A percentile compares a stretch with the other conserved stretches of the same genome.
Conservation (phyloP, 2,113 vertebrate genomes). For the Oceanites oceanicus region DNA sequence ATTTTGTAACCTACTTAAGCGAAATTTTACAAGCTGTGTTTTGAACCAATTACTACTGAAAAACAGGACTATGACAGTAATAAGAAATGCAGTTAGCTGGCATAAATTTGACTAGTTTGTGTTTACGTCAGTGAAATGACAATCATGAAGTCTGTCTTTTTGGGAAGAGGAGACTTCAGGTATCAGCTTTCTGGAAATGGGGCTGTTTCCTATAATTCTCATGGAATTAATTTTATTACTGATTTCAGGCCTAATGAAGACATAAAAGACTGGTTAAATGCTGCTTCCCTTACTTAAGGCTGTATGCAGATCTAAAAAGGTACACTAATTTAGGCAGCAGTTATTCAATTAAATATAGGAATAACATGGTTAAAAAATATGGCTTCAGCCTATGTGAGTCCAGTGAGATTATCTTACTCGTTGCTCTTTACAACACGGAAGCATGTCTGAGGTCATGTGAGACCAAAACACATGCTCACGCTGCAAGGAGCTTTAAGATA, state of each 20-base stretch:
- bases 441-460: constrained; percentile 39
- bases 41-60: not conserved
- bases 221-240: not conserved
- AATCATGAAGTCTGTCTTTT: not conserved
- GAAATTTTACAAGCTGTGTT: not conserved
- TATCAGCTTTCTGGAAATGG: not conserved
- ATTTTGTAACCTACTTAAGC: not conserved
- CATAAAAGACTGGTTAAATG: not conserved
- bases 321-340: not conserved
- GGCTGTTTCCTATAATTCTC: not conserved
- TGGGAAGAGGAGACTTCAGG: not conserved
- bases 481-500: not conserved
- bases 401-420: not conserved
- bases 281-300: not conserved
- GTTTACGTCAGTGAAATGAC: not conserved
- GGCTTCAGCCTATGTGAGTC: rapidly evolving
- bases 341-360: not conserved
- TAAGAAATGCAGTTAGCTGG: not conserved
- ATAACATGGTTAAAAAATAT: not conserved
- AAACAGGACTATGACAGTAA: not conserved
- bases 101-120: not conserved
- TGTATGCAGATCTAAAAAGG: not conserved
- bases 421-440: constrained; percentile 22
- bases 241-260: not conserved
- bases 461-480: not conserved